Percentiles rank a stretch among this genome's conserved stretches.
Conservation (phyloP, 2,888 invertebrate species). For the Folsomia manolachei region DNA sequence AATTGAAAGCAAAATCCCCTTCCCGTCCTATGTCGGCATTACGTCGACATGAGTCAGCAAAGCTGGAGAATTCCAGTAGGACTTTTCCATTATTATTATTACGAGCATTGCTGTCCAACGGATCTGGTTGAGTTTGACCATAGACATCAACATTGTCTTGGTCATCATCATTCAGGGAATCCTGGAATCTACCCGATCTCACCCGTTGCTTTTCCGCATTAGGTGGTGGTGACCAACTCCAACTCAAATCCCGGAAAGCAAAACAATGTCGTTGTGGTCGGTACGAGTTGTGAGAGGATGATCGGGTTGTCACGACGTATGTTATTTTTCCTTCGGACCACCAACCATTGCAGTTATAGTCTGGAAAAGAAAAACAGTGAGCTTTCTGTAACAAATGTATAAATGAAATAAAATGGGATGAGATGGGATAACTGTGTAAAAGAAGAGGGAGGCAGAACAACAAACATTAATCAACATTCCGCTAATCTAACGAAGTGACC, state of each 20-base stretch:
- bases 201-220: conserved; percentile 26
- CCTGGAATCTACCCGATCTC: conserved; percentile 14
- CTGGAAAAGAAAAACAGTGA: too few relatives aligned
- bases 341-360: conserved; percentile 47
- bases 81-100: conserved; percentile 33
- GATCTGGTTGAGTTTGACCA: conserved; percentile 25
- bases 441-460: background rate
- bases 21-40: conserved; percentile 37
- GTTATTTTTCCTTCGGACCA: conserved; percentile 42
- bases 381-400: too few relatives aligned
- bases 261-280: conserved; percentile 40
- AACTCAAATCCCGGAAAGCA: conserved; percentile 37
- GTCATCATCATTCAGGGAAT: conserved; percentile 13
- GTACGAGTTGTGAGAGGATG: conserved; percentile 24
- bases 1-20: conserved; percentile 44
- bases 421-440: background rate
- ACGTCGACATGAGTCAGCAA: conserved; percentile 46
- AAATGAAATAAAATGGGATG: background rate
- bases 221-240: background rate
- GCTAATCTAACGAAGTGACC: background rate
- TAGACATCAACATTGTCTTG: conserved; percentile 12
- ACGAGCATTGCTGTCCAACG: conserved; percentile 20
- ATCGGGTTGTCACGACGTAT: conserved; percentile 41
- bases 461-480: conserved; percentile 5
- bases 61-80: conserved; percentile 40